Percentiles rank a stretch among this genome's conserved stretches.
Conservation (phyloP, 2,888 invertebrate species). For the Cryptophagus acutangulus region DNA sequence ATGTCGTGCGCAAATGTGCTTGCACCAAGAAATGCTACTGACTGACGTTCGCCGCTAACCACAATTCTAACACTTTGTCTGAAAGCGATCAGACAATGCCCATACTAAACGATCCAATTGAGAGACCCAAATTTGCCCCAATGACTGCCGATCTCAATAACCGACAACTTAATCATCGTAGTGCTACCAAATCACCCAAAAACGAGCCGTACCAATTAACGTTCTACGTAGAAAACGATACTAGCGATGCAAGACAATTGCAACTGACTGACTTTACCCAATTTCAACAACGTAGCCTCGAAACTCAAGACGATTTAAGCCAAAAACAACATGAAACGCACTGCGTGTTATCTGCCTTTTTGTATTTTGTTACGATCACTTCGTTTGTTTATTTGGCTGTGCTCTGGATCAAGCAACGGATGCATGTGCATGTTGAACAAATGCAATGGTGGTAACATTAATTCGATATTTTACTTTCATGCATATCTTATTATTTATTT, state of each 20-base stretch:
- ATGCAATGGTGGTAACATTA: constrained; percentile 49
- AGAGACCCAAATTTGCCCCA: constrained; percentile 20
- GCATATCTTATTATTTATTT: too few species aligned
- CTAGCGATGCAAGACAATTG: constrained; percentile 23
- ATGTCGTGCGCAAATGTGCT: constrained; percentile 94
- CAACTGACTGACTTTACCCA: constrained; percentile 30
- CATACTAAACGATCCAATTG: constrained; percentile 1
- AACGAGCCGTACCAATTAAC: constrained; percentile 42
- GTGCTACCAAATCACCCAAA: constrained; percentile 13
- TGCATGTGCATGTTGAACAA: constrained; percentile 45
- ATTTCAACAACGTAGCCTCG: constrained; percentile 28
- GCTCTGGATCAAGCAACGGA: constrained; percentile 46
- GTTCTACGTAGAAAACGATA: constrained; percentile 42
- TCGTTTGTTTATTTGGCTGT: constrained; percentile 46
- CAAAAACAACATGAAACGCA: constrained; percentile 39
- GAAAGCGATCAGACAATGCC: background rate
- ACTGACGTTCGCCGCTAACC: constrained; percentile 60
- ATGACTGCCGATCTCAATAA: constrained; percentile 27
- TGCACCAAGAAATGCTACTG: constrained; percentile 89
- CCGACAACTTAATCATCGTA: background rate
- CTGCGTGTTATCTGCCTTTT: constrained; percentile 45
- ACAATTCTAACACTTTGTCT: constrained; percentile 43
- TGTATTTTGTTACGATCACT: constrained; percentile 47
- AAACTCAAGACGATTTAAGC: constrained; percentile 36
- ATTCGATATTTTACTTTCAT: too few species aligned